Percentiles rank a stretch among this genome's conserved stretches.
Conservation (phyloP, 2,888 invertebrate genomes). For the Agrochola litura region DNA sequence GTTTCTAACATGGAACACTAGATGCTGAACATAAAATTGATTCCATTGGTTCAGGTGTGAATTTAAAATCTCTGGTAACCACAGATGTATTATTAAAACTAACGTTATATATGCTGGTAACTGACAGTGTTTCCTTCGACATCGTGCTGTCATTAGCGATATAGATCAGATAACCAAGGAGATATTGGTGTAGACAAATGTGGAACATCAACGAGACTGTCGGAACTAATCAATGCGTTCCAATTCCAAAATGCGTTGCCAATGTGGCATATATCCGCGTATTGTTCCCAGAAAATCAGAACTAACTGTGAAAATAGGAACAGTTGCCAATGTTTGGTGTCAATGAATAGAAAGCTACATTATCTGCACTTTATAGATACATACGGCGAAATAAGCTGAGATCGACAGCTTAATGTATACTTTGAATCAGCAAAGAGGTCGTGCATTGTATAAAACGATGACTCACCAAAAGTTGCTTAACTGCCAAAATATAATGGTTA, state of each 20-base stretch:
- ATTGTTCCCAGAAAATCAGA: constrained; percentile 52
- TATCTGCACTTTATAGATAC: constrained; percentile 28
- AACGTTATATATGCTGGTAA: too few relatives aligned
- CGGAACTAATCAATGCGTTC: constrained; percentile 56
- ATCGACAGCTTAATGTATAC: constrained; percentile 43
- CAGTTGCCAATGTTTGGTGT: constrained; percentile 27
- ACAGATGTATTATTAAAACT: too few relatives aligned
- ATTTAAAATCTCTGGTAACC: constrained; percentile 2
- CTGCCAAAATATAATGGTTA: constrained; percentile 32
- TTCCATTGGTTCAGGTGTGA: neutral
- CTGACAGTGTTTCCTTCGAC: neutral
- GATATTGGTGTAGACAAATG: constrained; percentile 16
- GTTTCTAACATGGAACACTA: neutral
- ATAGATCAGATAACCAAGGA: neutral
- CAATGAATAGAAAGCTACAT: constrained; percentile 45
- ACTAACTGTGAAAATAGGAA: constrained; percentile 39
- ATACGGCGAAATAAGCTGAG: constrained; percentile 28
- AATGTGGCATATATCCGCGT: constrained; percentile 45
- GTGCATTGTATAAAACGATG: constrained; percentile 50
- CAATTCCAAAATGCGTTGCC: constrained; percentile 46
- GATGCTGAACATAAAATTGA: neutral
- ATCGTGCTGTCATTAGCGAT: neutral
- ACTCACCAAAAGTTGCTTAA: constrained; percentile 50
- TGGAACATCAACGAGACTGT: constrained; percentile 20
- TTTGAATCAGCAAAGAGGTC: constrained; percentile 41